A percentile compares a stretch with the other conserved stretches of the same genome.
Conservation (phyloP, 2,888 invertebrate species). For the Plebejus melissa region DNA sequence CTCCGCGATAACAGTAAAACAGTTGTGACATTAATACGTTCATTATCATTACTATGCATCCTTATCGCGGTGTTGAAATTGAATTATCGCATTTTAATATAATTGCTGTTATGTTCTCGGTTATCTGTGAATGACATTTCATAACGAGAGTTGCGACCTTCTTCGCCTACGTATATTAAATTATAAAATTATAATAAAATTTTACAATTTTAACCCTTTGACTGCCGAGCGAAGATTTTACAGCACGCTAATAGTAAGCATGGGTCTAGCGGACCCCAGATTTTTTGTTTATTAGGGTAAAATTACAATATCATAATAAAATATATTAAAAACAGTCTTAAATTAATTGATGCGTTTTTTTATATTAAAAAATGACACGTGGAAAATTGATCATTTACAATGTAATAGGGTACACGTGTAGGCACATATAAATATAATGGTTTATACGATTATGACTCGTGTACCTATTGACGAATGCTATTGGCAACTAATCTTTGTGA, state of each 20-base stretch:
- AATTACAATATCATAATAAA: no score
- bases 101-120: background rate
- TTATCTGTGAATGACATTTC: background rate
- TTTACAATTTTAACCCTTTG: background rate
- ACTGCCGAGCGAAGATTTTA: no score
- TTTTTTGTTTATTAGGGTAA: no score
- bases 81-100: slow-evolving; percentile 6
- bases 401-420: background rate
- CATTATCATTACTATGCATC: slow-evolving; percentile 24
- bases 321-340: no score
- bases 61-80: slow-evolving; percentile 22
- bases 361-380: background rate
- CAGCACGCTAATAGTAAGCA: no score
- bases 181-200: no score
- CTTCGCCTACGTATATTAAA: background rate
- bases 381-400: background rate
- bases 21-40: slow-evolving; percentile 21
- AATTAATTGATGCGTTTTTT: no score
- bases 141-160: slow-evolving; percentile 8
- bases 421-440: background rate
- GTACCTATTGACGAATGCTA: background rate
- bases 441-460: background rate
- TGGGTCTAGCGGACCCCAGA: no score
- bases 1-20: slow-evolving; percentile 6
- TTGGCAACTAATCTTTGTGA: slow-evolving; percentile 9